Base-by-base conservation (phyloP, 2,113 vertebrate species). In the Oncorhynchus mykiss region DNA sequence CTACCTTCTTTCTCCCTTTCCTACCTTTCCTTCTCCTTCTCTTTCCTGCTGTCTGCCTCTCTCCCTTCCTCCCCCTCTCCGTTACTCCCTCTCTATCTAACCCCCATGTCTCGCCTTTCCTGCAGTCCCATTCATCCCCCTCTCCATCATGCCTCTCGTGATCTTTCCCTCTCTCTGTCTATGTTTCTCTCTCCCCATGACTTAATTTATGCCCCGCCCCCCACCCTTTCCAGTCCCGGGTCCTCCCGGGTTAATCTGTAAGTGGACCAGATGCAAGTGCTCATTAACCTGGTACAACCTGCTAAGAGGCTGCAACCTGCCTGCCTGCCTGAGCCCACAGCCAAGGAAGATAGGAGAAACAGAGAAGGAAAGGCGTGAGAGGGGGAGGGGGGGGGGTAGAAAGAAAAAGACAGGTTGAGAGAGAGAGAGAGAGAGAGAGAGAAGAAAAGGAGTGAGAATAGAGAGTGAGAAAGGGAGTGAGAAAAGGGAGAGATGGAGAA, bases 281-380 rank as follows among this genome's bases (percentile, higher is more conserved):
- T 93, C 86, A 91, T 93, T 94, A 93, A 92, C 93, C 92, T 86
- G 86, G 69, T 75, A 85, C 73, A 77, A 92, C 91, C 93, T 84
- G 72, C 51, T 91, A 90, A 92, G 88, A 89, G 65, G 11, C 51
- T n/a, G 77, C 76, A 67, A 74, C 39, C 39, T 39, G 39, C 74
- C 57, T 57, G 62, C 34, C 34, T 39, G 39, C 39, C 45, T 62
- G 25, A 34, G 18, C 71, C 34, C 45, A 65, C 74, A 8, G 24
- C 34, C 59, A 72, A 25, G 20, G 27, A 64, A 18, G 67, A 34
- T 27, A 51, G 29, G 45, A 25, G 3, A 24, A 22, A 45, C 70
- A 31, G 25, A 45, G 39, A 2, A 12, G 39, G 39, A 45, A 45
- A 45, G 9, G 39, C 9, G 9, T 11, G 9, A 39, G 39, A 9